Evolutionary conservation across 2,888 invertebrate genomes (phyloP), one percentile per base, ranked within the genome.

Genomic region (Pristionchus arcanus): DNA sequence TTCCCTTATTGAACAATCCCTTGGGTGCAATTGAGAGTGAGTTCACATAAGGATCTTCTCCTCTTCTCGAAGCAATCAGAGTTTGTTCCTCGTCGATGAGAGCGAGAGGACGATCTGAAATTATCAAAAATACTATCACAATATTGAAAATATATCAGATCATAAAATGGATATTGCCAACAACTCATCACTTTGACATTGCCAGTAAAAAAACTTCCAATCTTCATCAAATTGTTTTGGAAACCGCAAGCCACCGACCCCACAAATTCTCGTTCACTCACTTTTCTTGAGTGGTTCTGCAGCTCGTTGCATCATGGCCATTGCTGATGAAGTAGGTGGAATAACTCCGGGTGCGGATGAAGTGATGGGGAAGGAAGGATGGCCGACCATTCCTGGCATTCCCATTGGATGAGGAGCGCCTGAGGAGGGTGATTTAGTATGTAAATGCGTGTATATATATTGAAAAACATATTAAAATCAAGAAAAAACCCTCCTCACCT

Each of bases 21-120:
- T 81, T 81, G 49, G 81, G 49, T 25, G 81, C 81, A 28, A 74
- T 74, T 9, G 74, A 19, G 53, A 81, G 42, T 81, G 81, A 42
- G 5, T 42, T 28, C 15, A 53, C n/a, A 25, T 81, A 81, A 4
- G 81, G 81, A 49, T 81, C 81, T 53, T n/a, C 49, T 53, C 81
- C 81, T 53, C 42, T 81, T n/a, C 81, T 81, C 49, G 81, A 9
- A 15, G 42, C 81, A 28, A 81, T n/a, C 81, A 81, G 21, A 42
- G 77, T 42, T 42, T 16, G 37, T 77, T 42, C 77, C 19, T 77
- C 77, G 77, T 42, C 37, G 77, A 77, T 77, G 9, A 77, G 42
- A 77, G 25, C 25, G 37, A 25, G 11, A 9, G 63, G 63, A 16
- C 55, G 55, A 55, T 55, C 55, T 55, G 55, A 55, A 5, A 21